Evolutionary conservation across 2,113 vertebrate genomes (phyloP), one percentile per base, ranked within the genome.

Genomic region (Limnothrissa miodon): DNA sequence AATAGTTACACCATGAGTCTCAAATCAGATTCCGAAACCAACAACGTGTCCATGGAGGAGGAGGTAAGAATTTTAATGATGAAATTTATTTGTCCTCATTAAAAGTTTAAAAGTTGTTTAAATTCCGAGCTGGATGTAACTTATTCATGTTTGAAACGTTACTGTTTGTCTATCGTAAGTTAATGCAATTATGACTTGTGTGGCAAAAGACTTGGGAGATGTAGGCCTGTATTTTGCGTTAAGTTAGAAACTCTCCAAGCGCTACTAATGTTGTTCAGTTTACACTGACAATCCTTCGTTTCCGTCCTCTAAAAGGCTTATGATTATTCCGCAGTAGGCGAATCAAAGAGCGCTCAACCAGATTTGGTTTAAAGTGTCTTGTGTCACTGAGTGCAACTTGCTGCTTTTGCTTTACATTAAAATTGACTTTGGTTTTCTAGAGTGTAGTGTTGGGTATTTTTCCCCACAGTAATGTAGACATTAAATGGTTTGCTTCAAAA

Each of bases 11-110:
- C 66, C 81, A 95, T 95, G 94, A 95, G 94, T 70, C 89, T 94
- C 39, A 94, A 94, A 79, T 80, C 90, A 0, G 94, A 94, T 84
- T 85, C 92, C 1, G 94, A 95, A 89, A 89, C 93, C 5, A 95
- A 89, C 45, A 94, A 87, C 85, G 92, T 94, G 5, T 92, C 93
- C 83, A 90, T 93, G 84, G 94, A 94, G 70, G 94, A 95, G 85
- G 94, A 95, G 94, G 94, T 94, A 87, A 94, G 92, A n/a, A 36
- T 5, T 39, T 74, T 1, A 42, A 42, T 6, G 42, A 42, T 6
- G 42, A 42, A 1, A 74, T 17, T 17, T 9, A 70, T 10, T 36
- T 74, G 29, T 74, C 66, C 2, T 15, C 11, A 74, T 74, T 74
- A 36, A 33, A 74, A 15, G 9, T 39, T 13, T 33, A 33, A 74